These are phyloP conservation scores for Achlya flavicornis DNA, from an alignment of 2,888 invertebrate genomes.

Conservation along the genomic window DNA sequence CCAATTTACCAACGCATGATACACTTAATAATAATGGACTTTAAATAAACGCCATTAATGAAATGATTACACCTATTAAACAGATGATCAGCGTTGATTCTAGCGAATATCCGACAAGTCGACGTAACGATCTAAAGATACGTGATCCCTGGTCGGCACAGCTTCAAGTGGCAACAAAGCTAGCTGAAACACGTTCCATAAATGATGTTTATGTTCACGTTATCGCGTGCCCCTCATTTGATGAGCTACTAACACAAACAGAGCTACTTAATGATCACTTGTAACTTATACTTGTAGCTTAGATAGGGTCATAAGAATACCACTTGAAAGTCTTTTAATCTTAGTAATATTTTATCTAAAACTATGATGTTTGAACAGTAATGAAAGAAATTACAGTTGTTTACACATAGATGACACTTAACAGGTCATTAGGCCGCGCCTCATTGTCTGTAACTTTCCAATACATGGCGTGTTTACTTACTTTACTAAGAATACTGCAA, in stretches of 20 bases:
- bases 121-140: constrained; percentile 20
- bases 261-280: constrained; percentile 47
- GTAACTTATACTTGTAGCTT: constrained; percentile 36
- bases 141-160: constrained; percentile 34
- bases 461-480: constrained; percentile 14
- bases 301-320: constrained; percentile 25
- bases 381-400: constrained; percentile 4
- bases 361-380: constrained; percentile 22
- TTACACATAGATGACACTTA: constrained; percentile 24
- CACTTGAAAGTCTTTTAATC: constrained; percentile 17
- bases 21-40: constrained; percentile 16
- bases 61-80: constrained; percentile 32
- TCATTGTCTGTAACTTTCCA: constrained; percentile 51
- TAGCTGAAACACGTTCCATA: constrained; percentile 33
- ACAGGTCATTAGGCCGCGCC: constrained; percentile 48
- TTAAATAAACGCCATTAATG: constrained; percentile 23
- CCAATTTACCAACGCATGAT: background rate
- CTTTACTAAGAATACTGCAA: constrained; percentile 9
- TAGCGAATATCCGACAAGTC: constrained; percentile 13
- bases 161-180: constrained; percentile 30
- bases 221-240: constrained; percentile 63
- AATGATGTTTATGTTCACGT: constrained; percentile 53
- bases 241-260: constrained; percentile 54
- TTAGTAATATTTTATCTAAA: constrained; percentile 28
- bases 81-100: constrained; percentile 22